Evolutionary conservation across 2,797 vertebrate genomes (phyloP).

Genomic region (Anguilla pacifica): DNA sequence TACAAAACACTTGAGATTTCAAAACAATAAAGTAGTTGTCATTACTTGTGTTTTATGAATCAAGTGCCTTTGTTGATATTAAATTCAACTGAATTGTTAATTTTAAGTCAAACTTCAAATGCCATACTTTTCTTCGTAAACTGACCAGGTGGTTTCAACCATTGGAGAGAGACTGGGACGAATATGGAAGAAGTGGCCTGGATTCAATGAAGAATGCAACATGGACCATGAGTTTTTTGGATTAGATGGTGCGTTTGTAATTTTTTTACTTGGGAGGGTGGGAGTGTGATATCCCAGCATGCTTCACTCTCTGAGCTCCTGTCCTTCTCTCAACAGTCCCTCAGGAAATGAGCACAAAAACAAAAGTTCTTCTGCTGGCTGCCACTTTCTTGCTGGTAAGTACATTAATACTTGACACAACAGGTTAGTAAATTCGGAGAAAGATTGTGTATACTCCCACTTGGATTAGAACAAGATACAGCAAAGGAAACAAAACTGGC

Average conservation of each 20-base stretch:
- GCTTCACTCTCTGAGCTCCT: background rate
- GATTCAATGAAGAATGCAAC: slow-evolving; percentile 72
- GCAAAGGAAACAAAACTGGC: background rate
- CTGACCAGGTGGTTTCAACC: slow-evolving; percentile 65
- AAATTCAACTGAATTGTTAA: background rate
- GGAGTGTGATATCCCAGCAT: background rate
- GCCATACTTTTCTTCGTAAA: slow-evolving; percentile 7
- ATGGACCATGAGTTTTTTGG: slow-evolving; percentile 84
- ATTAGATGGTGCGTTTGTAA: slow-evolving; percentile 68
- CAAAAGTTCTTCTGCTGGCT: slow-evolving; percentile 71
- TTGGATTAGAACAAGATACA: background rate
- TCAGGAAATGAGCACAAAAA: slow-evolving; percentile 61
- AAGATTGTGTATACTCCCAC: background rate
- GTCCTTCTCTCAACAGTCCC: slow-evolving; percentile 60
- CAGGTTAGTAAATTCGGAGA: background rate
- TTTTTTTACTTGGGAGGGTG: background rate
- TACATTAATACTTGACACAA: background rate
- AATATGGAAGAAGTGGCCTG: slow-evolving; percentile 77
- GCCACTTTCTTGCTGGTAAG: slow-evolving; percentile 75
- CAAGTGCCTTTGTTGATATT: background rate
- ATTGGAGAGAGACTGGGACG: slow-evolving; percentile 64
- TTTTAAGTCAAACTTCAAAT: background rate
- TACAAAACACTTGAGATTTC: background rate
- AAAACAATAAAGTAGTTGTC: background rate
- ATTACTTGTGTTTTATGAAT: background rate